A percentile compares a stretch with the other conserved stretches of the same genome.
phyloP scores from a whole-genome alignment of 2,113 vertebrate species.

The Hiodon tergisus region DNA sequence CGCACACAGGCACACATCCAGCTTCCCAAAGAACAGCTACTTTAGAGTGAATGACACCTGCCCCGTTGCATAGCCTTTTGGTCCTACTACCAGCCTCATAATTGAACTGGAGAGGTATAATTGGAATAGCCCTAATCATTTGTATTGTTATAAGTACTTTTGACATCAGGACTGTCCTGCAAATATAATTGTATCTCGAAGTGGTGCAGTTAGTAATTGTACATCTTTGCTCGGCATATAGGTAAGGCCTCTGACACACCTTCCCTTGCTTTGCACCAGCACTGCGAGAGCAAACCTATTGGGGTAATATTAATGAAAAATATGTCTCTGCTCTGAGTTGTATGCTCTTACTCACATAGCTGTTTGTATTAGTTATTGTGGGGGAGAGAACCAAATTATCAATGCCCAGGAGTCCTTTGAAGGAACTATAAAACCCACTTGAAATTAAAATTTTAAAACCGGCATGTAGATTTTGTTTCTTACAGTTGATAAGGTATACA shows the following conservation, averaged over 20 bases:
- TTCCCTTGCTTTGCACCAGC: not conserved
- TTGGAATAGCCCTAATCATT: not conserved
- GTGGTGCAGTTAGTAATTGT: not conserved
- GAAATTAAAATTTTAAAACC: too few relatives aligned
- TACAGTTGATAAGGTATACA: too few relatives aligned
- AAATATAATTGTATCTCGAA: not conserved
- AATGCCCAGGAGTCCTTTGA: too few relatives aligned
- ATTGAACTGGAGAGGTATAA: not conserved
- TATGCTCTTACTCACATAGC: too few relatives aligned
- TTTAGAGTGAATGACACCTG: not conserved
- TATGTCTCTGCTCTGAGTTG: too few relatives aligned
- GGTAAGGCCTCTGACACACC: not conserved
- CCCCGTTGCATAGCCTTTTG: constrained; percentile 11
- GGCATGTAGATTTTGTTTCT: too few relatives aligned
- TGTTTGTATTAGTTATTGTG: too few relatives aligned
- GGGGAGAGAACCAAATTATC: too few relatives aligned
- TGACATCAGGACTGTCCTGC: not conserved
- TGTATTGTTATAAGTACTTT: not conserved
- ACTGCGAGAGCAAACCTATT: not conserved
- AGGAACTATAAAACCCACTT: too few relatives aligned
- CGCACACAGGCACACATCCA: not conserved
- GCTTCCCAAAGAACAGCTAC: constrained; percentile 14
- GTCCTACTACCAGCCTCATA: not conserved
- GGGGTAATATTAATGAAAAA: too few relatives aligned
- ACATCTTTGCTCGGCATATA: not conserved